Evolutionary conservation across 64 coral and sea anemone species (phyloP), one percentile per base, ranked within the genome.

Genomic region (Stichodactyla mertensii): DNA sequence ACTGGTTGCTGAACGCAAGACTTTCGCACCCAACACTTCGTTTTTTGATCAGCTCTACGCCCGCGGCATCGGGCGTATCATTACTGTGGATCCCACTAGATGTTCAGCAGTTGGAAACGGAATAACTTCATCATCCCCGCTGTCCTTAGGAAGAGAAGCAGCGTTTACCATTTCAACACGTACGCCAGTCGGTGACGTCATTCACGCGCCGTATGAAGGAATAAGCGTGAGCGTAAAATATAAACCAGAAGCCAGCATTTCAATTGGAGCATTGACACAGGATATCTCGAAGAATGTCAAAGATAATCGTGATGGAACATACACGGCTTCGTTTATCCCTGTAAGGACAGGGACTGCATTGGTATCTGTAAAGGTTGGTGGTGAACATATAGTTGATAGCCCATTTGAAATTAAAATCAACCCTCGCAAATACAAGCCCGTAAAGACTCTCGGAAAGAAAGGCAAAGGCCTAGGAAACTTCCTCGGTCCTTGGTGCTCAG

Each of bases 381-480:
- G 82, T 5, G 82, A 56, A 56, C 82, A 84, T 16, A 84, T 84
- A 12, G 5, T 5, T 31, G 82, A 20, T 13, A 84, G 82, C 24
- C 82, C 54, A 11, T 84, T 84, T 84, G 58, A 84, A 61, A 28
- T 84, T 27, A 28, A 84, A 16, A 61, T 84, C 54, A 57, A 27
- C 6, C 52, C 61, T 3, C 81, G 87, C 12, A 53, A 83, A 1
- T 84, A 92, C 90, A 53, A 84, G 71, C 86, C 86, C 16, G 57
- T 56, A 4, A 51, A 77, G 80, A 78, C 64, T 77, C 78, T 92
- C 51, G 90, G 90, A 2, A 78, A 36, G 4, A 66, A 88, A 84
- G 90, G 90, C 45, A 87, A 92, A 74, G 80, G 86, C 4, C 86
- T 27, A 6, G 90, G 90, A 28, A 55, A 92, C 53, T 92, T 88